Evolutionary conservation across 1,140 invertebrate species (phyloP).

Genomic region (Lamellibrachia luymesi): DNA sequence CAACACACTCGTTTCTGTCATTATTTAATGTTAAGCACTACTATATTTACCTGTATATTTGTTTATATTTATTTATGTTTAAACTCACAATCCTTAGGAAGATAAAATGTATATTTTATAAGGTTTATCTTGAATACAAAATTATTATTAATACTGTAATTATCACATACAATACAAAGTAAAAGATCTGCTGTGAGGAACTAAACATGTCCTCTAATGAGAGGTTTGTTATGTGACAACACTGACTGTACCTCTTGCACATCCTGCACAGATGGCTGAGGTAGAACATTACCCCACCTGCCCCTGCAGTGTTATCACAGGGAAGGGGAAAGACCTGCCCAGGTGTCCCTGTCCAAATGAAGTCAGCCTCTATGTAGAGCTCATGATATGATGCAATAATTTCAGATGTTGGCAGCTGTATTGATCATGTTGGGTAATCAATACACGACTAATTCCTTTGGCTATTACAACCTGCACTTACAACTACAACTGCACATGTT

Average conservation of each 20-base stretch:
- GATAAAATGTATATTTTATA: too few species aligned
- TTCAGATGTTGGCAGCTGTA: neutral
- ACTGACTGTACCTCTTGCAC: neutral
- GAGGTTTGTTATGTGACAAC: neutral
- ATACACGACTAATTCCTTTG: neutral
- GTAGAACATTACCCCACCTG: neutral
- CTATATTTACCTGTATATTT: too few species aligned
- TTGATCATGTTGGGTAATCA: neutral
- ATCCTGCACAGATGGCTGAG: neutral
- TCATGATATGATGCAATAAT: neutral
- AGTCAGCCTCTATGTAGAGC: neutral
- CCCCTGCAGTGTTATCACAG: neutral
- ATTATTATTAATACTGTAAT: neutral
- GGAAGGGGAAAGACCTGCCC: neutral
- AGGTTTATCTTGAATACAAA: too few species aligned
- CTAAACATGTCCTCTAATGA: neutral
- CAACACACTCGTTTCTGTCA: too few species aligned
- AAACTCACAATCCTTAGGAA: too few species aligned
- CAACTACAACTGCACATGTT: neutral
- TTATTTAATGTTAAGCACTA: too few species aligned
- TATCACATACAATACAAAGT: neutral
- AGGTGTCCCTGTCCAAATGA: neutral
- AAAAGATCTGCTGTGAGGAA: neutral
- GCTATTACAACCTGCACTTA: neutral
- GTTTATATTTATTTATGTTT: too few species aligned